Percentiles rank a stretch among this genome's conserved stretches.
phyloP scores from a whole-genome alignment of 1,140 invertebrate genomes.

The Drosophila nigrodunni region DNA sequence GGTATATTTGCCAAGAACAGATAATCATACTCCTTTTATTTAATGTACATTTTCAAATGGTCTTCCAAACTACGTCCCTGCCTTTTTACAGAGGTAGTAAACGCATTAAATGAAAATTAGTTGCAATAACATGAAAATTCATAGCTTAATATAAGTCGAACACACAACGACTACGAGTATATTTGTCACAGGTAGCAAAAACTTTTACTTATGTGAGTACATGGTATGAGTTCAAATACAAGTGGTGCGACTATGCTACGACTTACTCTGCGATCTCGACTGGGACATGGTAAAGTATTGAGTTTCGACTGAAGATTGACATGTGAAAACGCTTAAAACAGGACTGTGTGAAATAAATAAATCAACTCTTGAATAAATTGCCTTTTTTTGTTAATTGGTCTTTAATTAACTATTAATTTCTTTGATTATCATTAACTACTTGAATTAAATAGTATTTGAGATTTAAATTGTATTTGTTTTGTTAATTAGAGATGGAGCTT shows the following conservation, averaged over 20 bases:
- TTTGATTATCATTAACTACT: background rate
- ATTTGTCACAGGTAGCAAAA: slow-evolving; percentile 41
- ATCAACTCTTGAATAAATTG: slow-evolving; percentile 61
- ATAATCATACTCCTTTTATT: no score
- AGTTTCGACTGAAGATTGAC: slow-evolving; percentile 68
- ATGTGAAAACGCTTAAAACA: slow-evolving; percentile 78
- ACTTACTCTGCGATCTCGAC: slow-evolving; percentile 28
- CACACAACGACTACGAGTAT: slow-evolving; percentile 26
- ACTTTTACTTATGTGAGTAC: slow-evolving; percentile 57
- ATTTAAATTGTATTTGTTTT: no score
- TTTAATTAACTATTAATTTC: slow-evolving; percentile 48
- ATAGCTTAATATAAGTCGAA: slow-evolving; percentile 71
- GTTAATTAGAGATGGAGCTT: no score
- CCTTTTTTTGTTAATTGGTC: slow-evolving; percentile 11
- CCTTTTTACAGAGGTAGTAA: slow-evolving; percentile 17
- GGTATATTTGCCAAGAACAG: no score
- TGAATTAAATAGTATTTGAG: background rate
- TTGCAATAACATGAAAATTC: slow-evolving; percentile 81
- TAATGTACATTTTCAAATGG: background rate
- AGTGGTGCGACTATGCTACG: slow-evolving; percentile 14
- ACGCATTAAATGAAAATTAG: slow-evolving; percentile 73
- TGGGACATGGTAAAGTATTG: slow-evolving; percentile 51
- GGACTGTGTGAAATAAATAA: slow-evolving; percentile 72
- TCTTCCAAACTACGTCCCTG: slow-evolving; percentile 13
- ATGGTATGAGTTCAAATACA: background rate